Evolutionary conservation across 2,113 vertebrate species (phyloP).

Genomic region (Etheostoma cragini): DNA sequence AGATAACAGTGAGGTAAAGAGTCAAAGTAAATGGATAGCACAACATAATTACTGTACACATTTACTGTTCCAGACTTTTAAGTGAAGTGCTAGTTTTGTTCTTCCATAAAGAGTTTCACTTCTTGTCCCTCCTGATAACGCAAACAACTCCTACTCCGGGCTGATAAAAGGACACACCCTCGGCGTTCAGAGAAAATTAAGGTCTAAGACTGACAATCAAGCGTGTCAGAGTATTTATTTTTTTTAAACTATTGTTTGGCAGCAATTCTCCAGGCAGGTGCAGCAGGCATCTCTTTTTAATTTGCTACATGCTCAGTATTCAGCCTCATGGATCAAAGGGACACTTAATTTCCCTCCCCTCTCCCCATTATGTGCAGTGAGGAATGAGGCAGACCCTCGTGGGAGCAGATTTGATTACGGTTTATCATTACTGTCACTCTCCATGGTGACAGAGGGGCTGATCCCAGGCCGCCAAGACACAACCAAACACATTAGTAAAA

Average conservation of each 20-base stretch:
- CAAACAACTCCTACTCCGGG: slow-evolving; percentile 6
- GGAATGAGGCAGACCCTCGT: slow-evolving; percentile 66
- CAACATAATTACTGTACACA: neutral
- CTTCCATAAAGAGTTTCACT: slow-evolving; percentile 1
- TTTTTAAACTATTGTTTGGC: slow-evolving; percentile 52
- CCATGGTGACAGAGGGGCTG: slow-evolving; percentile 63
- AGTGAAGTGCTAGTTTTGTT: slow-evolving; percentile 31
- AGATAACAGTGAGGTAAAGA: slow-evolving; percentile 13
- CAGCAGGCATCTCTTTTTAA: slow-evolving; percentile 72
- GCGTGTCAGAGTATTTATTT: slow-evolving; percentile 27
- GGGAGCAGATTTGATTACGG: slow-evolving; percentile 79
- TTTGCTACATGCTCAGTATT: slow-evolving; percentile 78
- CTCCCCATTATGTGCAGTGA: slow-evolving; percentile 71
- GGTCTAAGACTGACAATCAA: slow-evolving; percentile 46
- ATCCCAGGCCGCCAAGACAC: slow-evolving; percentile 53
- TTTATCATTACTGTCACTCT: slow-evolving; percentile 81
- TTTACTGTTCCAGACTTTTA: slow-evolving; percentile 4
- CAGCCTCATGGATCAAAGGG: slow-evolving; percentile 75
- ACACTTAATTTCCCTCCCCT: slow-evolving; percentile 79
- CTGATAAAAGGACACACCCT: slow-evolving; percentile 25
- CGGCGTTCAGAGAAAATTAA: slow-evolving; percentile 47
- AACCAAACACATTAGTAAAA: slow-evolving; percentile 70
- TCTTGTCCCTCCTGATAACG: slow-evolving; percentile 32
- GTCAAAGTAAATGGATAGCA: slow-evolving; percentile 36
- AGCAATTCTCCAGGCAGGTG: slow-evolving; percentile 63